A percentile compares a stretch with the other conserved stretches of the same genome.
Conservation (phyloP, 1,140 invertebrate species). For the Tetranychus cinnabarinus region DNA sequence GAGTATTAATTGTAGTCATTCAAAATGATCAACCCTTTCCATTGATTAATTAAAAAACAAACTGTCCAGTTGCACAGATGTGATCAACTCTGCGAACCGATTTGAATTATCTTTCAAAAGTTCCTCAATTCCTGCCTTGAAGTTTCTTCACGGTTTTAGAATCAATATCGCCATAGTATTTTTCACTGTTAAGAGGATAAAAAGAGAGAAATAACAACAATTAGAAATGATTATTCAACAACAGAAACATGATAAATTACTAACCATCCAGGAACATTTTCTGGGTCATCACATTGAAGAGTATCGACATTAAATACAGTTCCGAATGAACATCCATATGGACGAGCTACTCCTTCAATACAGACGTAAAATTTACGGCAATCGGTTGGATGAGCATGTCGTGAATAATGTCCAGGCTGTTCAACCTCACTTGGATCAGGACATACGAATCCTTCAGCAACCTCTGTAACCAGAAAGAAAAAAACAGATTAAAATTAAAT, state of each 20-base stretch:
- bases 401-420: constrained; percentile 52
- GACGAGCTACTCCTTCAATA: constrained; percentile 56
- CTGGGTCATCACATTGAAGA: constrained; percentile 73
- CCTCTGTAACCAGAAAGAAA: constrained; percentile 30
- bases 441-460: constrained; percentile 52
- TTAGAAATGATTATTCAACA: background rate
- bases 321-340: constrained; percentile 77
- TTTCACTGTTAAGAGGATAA: constrained; percentile 33
- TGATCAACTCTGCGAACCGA: too few species aligned
- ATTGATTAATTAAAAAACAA: too few species aligned
- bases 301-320: constrained; percentile 85
- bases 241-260: constrained; percentile 18
- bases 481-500: background rate
- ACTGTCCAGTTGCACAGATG: too few species aligned
- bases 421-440: constrained; percentile 40
- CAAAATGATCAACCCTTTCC: too few species aligned
- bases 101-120: background rate
- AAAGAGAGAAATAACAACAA: constrained; percentile 1
- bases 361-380: constrained; percentile 77
- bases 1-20: too few species aligned
- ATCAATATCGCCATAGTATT: constrained; percentile 83
- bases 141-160: constrained; percentile 65
- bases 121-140: background rate
- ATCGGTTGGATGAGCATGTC: constrained; percentile 79
- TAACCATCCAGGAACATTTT: constrained; percentile 83